These are phyloP conservation scores for Shinisaurus crocodilurus DNA, from an alignment of 2,113 vertebrate species.

Conservation along the genomic window DNA sequence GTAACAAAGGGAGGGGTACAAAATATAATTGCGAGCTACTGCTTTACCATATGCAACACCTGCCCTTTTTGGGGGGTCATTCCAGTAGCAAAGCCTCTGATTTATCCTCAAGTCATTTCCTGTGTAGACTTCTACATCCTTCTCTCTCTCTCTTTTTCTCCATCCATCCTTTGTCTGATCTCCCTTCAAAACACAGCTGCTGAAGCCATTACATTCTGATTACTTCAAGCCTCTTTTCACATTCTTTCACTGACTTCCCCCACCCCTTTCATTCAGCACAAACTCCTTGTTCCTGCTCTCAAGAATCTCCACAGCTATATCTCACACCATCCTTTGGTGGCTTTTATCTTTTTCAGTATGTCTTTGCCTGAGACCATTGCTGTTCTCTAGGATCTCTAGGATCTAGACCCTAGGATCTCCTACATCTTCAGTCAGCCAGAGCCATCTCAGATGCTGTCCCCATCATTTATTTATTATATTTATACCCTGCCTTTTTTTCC, in stretches of 20 bases:
- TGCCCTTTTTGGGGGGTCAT: background rate
- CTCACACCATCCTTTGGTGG: background rate
- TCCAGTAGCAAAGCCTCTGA: background rate
- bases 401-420: no score
- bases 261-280: background rate
- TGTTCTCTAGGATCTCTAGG: background rate
- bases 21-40: background rate
- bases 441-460: background rate
- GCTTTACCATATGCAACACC: background rate
- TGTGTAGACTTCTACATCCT: background rate
- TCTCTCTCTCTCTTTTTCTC: background rate
- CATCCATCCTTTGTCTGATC: background rate
- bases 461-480: no score
- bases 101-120: constrained; percentile 2
- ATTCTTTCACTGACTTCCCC: background rate
- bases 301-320: background rate
- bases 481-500: no score
- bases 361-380: background rate
- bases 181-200: background rate
- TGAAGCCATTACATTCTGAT: background rate
- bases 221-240: background rate
- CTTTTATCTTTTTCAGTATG: background rate
- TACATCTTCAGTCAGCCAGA: background rate
- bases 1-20: background rate
- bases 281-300: background rate